A percentile compares a stretch with the other conserved stretches of the same genome.
These are phyloP conservation scores for Tetragnatha montana DNA, from an alignment of 2,888 invertebrate genomes.

Conservation along the genomic window DNA sequence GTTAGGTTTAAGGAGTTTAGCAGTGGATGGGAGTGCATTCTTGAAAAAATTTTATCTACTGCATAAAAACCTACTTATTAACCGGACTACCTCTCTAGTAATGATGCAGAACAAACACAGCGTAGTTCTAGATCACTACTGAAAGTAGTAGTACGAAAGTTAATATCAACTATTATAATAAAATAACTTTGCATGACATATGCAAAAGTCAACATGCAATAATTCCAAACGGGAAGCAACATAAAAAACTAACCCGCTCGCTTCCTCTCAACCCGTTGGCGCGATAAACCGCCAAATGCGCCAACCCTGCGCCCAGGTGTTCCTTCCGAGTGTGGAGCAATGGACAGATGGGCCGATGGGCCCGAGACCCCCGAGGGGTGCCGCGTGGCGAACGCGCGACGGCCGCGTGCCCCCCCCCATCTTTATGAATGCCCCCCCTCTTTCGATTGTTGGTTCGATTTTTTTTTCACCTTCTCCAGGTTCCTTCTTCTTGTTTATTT, in stretches of 20 bases:
- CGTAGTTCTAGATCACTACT: too few relatives aligned
- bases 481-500: constrained; percentile 69
- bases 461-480: constrained; percentile 31
- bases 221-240: too few relatives aligned
- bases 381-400: constrained; percentile 70
- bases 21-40: too few relatives aligned
- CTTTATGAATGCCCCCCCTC: constrained; percentile 50
- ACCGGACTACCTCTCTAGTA: too few relatives aligned
- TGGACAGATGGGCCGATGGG: constrained; percentile 57
- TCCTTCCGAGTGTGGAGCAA: constrained; percentile 51
- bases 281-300: constrained; percentile 50
- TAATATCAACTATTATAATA: too few relatives aligned
- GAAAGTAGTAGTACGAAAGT: too few relatives aligned
- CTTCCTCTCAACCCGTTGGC: not conserved
- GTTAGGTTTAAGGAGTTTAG: too few relatives aligned
- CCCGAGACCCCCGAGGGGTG: constrained; percentile 45
- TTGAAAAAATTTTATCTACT: too few relatives aligned
- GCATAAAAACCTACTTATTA: too few relatives aligned
- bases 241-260: constrained; percentile 1
- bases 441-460: constrained; percentile 53
- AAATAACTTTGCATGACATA: too few relatives aligned
- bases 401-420: constrained; percentile 59
- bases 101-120: too few relatives aligned
- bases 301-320: constrained; percentile 43
- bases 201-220: too few relatives aligned